Percentiles rank a stretch among this genome's conserved stretches.
These are phyloP conservation scores for Diadegma fenestrale DNA, from an alignment of 2,888 invertebrate genomes.

Conservation along the genomic window DNA sequence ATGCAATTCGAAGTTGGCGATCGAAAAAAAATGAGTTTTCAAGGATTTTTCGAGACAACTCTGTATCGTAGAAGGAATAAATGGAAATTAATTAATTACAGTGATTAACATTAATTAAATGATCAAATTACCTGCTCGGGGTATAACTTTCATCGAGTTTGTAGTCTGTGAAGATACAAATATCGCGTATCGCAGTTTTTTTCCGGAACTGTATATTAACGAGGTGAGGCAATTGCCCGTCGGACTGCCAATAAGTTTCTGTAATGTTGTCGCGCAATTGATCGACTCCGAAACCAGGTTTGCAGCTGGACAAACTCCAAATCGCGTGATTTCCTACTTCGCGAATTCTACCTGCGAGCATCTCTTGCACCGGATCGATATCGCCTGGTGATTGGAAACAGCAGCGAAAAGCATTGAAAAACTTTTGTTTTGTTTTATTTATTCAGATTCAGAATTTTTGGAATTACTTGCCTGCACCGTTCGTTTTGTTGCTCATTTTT, in stretches of 20 bases:
- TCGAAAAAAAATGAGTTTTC: no score
- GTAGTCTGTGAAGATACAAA: slow-evolving; percentile 98
- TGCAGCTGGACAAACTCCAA: slow-evolving; percentile 99
- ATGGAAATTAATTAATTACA: no score
- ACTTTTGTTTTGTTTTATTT: background rate
- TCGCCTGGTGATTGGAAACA: slow-evolving; percentile 76
- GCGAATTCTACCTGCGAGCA: slow-evolving; percentile 88
- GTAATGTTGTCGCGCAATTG: slow-evolving; percentile 97
- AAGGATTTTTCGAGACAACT: no score
- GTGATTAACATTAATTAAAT: no score
- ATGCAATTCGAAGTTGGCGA: no score
- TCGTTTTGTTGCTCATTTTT: slow-evolving; percentile 77
- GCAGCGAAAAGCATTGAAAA: slow-evolving; percentile 12
- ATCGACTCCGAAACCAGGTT: slow-evolving; percentile 99
- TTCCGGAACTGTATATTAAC: slow-evolving; percentile 98
- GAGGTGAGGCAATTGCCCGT: slow-evolving; percentile 98
- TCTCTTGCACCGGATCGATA: slow-evolving; percentile 87
- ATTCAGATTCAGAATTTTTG: background rate
- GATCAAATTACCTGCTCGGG: slow-evolving; percentile 90
- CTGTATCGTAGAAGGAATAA: no score
- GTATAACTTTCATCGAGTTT: slow-evolving; percentile 99
- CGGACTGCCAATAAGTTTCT: slow-evolving; percentile 99
- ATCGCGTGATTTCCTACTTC: slow-evolving; percentile 97
- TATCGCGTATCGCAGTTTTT: slow-evolving; percentile 97
- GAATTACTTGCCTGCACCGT: slow-evolving; percentile 68